Evolutionary conservation across 2,888 invertebrate genomes (phyloP).

Genomic region (Acleris sparsana): DNA sequence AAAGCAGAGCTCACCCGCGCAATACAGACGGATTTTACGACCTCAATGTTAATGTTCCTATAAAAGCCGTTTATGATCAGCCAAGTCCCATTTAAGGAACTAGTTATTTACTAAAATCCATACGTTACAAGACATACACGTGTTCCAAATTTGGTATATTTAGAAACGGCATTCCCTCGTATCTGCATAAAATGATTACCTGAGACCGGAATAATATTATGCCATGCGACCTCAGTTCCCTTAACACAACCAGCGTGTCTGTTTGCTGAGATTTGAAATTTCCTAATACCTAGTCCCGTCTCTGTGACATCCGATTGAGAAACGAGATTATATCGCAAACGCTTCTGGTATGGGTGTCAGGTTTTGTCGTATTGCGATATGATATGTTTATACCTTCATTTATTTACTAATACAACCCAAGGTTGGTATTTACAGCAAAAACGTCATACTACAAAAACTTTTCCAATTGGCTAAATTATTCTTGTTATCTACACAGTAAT

Average conservation of each 20-base stretch:
- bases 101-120: not conserved
- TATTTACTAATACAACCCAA: too few species aligned
- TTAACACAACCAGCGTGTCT: conserved; percentile 16
- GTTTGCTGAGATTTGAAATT: too few species aligned
- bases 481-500: too few species aligned
- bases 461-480: not conserved
- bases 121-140: not conserved
- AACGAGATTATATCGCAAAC: conserved; percentile 22
- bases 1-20: conserved; percentile 2
- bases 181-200: conserved; percentile 34
- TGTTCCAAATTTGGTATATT: conserved; percentile 12
- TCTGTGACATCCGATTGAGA: conserved; percentile 27
- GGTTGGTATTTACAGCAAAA: too few species aligned
- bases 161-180: conserved; percentile 8
- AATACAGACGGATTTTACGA: not conserved
- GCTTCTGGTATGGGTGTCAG: conserved; percentile 14
- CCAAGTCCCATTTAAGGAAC: too few species aligned
- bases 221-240: conserved; percentile 18
- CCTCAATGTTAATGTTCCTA: not conserved
- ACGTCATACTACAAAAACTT: not conserved
- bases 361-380: conserved; percentile 12
- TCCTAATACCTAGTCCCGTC: too few species aligned
- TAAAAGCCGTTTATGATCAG: not conserved
- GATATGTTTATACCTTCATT: not conserved
- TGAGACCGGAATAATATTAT: conserved; percentile 22